Base-by-base conservation (phyloP, 2,797 vertebrate species). In the Paratrypauchen microcephalus region DNA sequence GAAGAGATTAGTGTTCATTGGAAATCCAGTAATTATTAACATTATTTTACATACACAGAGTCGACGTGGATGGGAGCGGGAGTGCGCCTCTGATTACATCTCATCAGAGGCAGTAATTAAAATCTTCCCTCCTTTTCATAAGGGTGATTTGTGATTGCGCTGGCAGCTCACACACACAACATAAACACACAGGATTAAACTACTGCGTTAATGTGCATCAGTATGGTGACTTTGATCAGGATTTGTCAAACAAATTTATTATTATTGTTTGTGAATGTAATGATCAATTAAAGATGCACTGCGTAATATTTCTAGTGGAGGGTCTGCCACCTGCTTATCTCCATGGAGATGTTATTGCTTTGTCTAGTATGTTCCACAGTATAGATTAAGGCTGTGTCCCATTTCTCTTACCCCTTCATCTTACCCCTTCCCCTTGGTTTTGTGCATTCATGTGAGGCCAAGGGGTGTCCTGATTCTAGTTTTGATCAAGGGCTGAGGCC, bases 1-100 rank as follows among this genome's bases (percentile, higher is more conserved):
- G n/a, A 65, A 65, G 45, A 16, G 18, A 39, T 65, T 64, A 36
- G 57, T 23, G 48, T 55, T 66, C 65, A 55, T 75, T 69, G 26
- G 18, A 36, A 60, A 66, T 74, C n/a, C 26, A 19, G 63, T 77
- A 60, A 70, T 36, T 50, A 65, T 65, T 69, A 80, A 72, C 56
- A 70, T 62, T 50, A 52, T 28, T 66, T 71, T 69, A 71, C 32
- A 13, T 58, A 48, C 52, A 41, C 47, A 19, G 60, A 55, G 59
- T 66, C 6, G 4, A 7, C 36, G 59, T 6, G 60, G 59, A 54
- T 54, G 2, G 23, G n/a, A 64, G 69, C 45, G 24, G 57, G 5
- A 15, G 52, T 55, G 15, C 3, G 15, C 69, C 26, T 21, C 24
- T 5, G 5, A 71, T 52, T 26, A 32, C 23, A 52, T 68, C 39